These are phyloP conservation scores for Caenorhabditis sulstoni DNA, from an alignment of 2,888 invertebrate species.

Conservation along the genomic window DNA sequence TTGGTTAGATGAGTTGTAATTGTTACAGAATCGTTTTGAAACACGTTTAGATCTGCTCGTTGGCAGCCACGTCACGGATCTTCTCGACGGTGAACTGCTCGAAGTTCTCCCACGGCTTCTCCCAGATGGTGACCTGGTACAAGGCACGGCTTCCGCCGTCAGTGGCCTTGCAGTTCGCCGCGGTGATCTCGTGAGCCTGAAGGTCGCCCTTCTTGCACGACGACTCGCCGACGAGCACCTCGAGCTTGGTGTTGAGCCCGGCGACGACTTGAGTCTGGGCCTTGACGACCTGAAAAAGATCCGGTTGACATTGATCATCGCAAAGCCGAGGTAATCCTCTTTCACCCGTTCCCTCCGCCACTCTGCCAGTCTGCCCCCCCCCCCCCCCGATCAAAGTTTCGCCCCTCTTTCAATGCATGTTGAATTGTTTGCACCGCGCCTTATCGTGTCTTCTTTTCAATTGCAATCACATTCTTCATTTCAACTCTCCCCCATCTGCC, in stretches of 20 bases:
- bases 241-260: slow-evolving; percentile 64
- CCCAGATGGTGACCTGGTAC: slow-evolving; percentile 70
- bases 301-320: neutral
- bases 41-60: slow-evolving; percentile 64
- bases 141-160: slow-evolving; percentile 64
- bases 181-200: slow-evolving; percentile 57
- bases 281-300: slow-evolving; percentile 64
- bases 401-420: slow-evolving; percentile 3
- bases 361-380: slow-evolving; percentile 1
- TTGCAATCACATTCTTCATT: slow-evolving; percentile 27
- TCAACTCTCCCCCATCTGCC: neutral
- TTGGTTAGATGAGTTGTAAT: too few species aligned
- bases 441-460: slow-evolving; percentile 31
- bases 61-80: slow-evolving; percentile 65
- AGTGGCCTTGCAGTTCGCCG: slow-evolving; percentile 65
- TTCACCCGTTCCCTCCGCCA: neutral
- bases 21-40: neutral
- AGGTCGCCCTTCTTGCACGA: slow-evolving; percentile 67
- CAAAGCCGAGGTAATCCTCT: slow-evolving; percentile 19
- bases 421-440: slow-evolving; percentile 45
- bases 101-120: slow-evolving; percentile 76
- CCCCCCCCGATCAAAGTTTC: neutral
- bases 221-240: slow-evolving; percentile 70
- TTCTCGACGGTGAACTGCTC: slow-evolving; percentile 70
- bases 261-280: slow-evolving; percentile 73